phyloP scores from a whole-genome alignment of 2,888 invertebrate genomes.

The Barypeithes pellucidus region DNA sequence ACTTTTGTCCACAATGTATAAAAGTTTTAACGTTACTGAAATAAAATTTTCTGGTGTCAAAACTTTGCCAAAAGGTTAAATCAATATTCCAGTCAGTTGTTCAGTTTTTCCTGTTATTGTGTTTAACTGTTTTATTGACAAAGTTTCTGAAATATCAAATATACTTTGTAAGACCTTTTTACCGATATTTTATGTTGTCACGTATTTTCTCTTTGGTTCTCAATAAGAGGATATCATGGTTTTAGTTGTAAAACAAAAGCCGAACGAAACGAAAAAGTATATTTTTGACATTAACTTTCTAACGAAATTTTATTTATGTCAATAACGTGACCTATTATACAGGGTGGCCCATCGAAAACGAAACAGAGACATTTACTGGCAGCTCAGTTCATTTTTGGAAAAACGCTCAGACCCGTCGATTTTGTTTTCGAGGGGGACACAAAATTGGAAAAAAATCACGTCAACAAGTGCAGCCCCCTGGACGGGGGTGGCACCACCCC shows the following conservation, averaged over 20 bases:
- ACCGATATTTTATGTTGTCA: background rate
- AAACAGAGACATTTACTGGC: no score
- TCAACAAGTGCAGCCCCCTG: no score
- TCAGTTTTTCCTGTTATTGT: background rate
- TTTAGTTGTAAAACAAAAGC: background rate
- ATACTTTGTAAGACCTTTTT: slow-evolving; percentile 6
- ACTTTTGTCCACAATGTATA: background rate
- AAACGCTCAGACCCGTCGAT: no score
- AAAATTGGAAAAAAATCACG: no score
- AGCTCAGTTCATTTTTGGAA: no score
- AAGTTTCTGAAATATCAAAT: slow-evolving; percentile 2
- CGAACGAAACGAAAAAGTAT: no score
- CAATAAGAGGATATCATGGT: background rate
- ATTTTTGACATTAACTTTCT: no score
- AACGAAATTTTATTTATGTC: no score
- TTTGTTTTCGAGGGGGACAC: no score
- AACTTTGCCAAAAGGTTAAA: background rate
- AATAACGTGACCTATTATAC: no score
- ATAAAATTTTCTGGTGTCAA: background rate
- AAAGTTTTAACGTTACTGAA: background rate
- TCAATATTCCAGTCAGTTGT: background rate
- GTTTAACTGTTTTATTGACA: slow-evolving; percentile 15
- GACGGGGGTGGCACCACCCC: no score
- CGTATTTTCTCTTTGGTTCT: slow-evolving; percentile 5
- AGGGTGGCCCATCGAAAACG: no score